Percentiles rank a stretch among this genome's conserved stretches.
These are phyloP conservation scores for Poecilia latipinna DNA, from an alignment of 2,113 vertebrate genomes.

Conservation along the genomic window DNA sequence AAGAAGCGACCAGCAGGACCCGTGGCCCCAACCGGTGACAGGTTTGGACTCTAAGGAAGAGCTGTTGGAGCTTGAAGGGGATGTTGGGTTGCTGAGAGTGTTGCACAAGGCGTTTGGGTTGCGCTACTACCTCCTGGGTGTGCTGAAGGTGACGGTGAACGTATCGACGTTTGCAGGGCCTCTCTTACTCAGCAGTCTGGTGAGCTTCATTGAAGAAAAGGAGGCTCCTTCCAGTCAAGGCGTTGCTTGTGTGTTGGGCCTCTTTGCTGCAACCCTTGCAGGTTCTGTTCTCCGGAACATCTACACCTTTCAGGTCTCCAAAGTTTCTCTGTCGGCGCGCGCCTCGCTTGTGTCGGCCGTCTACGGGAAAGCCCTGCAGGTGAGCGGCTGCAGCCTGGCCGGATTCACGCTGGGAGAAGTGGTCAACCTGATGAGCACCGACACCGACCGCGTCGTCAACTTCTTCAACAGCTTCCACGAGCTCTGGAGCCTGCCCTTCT, in stretches of 20 bases:
- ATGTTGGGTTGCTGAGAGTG: slow-evolving; percentile 80
- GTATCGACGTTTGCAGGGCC: slow-evolving; percentile 88
- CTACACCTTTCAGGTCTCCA: slow-evolving; percentile 86
- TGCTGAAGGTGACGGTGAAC: slow-evolving; percentile 84
- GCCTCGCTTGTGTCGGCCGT: slow-evolving; percentile 84
- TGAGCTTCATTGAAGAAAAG: slow-evolving; percentile 88
- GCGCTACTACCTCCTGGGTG: slow-evolving; percentile 85
- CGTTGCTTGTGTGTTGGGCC: slow-evolving; percentile 84
- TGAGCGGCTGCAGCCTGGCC: slow-evolving; percentile 80
- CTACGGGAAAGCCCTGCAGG: slow-evolving; percentile 86
- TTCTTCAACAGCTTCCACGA: slow-evolving; percentile 93
- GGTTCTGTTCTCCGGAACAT: slow-evolving; percentile 85
- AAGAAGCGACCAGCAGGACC: slow-evolving; percentile 26
- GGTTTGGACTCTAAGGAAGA: slow-evolving; percentile 36
- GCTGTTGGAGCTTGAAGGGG: slow-evolving; percentile 37
- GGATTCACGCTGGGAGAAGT: slow-evolving; percentile 85
- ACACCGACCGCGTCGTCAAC: slow-evolving; percentile 87
- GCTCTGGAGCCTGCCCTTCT: slow-evolving; percentile 92
- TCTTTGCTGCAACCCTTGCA: slow-evolving; percentile 84
- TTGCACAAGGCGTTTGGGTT: slow-evolving; percentile 86
- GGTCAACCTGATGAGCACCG: slow-evolving; percentile 93
- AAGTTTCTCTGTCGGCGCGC: slow-evolving; percentile 84
- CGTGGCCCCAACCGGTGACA: slow-evolving; percentile 51
- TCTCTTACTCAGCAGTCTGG: slow-evolving; percentile 87
- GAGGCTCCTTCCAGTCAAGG: slow-evolving; percentile 86